phyloP scores from a whole-genome alignment of 2,888 invertebrate genomes.

The Tinea pellionella region DNA sequence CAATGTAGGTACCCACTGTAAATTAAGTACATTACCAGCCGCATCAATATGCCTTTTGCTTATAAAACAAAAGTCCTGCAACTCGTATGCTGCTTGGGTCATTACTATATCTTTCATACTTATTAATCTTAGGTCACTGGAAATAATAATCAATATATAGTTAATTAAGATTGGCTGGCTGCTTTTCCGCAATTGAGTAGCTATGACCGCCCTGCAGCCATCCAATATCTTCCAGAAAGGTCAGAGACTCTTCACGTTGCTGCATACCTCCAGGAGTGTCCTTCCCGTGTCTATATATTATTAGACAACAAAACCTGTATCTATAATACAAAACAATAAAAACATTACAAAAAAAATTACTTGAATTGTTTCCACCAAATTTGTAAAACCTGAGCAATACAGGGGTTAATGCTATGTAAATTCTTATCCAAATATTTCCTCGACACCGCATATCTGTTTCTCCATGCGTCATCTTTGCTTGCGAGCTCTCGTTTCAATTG shows the following conservation, averaged over 20 bases:
- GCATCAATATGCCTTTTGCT: slow-evolving; percentile 71
- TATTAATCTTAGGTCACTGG: slow-evolving; percentile 72
- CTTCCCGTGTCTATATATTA: too few species aligned
- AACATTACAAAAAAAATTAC: slow-evolving; percentile 40
- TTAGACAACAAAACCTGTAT: too few species aligned
- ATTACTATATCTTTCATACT: slow-evolving; percentile 68
- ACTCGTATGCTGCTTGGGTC: slow-evolving; percentile 74
- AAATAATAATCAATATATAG: background rate
- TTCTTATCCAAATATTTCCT: slow-evolving; percentile 56
- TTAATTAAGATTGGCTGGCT: too few species aligned
- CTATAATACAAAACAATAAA: too few species aligned
- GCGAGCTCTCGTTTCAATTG: slow-evolving; percentile 69
- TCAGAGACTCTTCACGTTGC: too few species aligned
- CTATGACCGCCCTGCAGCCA: too few species aligned
- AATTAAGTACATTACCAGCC: slow-evolving; percentile 72
- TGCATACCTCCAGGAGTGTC: too few species aligned
- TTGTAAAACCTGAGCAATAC: slow-evolving; percentile 81
- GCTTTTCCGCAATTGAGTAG: too few species aligned
- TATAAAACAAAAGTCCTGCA: slow-evolving; percentile 72
- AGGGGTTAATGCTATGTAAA: slow-evolving; percentile 83
- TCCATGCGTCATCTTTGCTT: slow-evolving; percentile 75
- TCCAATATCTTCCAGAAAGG: too few species aligned
- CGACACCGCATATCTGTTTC: slow-evolving; percentile 56
- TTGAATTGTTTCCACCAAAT: slow-evolving; percentile 85
- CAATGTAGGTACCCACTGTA: slow-evolving; percentile 73